Base-by-base conservation (phyloP, 2,797 vertebrate genomes). In the Micrastur ruficollis region DNA sequence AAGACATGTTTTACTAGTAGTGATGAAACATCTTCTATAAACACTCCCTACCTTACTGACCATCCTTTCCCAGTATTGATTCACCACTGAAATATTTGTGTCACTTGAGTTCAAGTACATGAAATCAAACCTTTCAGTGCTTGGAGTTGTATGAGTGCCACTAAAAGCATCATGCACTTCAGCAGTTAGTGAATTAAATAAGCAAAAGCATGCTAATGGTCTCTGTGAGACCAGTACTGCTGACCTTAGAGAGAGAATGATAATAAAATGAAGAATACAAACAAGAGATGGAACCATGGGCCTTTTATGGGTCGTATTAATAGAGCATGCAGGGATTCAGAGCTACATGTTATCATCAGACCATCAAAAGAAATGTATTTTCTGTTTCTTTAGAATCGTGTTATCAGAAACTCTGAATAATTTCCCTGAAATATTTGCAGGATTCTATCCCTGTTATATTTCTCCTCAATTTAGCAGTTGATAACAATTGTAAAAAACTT, bases 11-110 rank as follows among this genome's bases (percentile, higher is more conserved):
- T 98, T 98, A 98, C 96, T 98, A 98, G 96, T 93, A 95, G 97
- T 98, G 98, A 98, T 98, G 98, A 98, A 98, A 98, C 97, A 93
- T 96, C 98, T 98, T 98, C 95, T 98, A 90, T 98, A 98, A 98
- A 98, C 98, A 98, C 97, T 98, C 98, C 97, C 98, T 97, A 97
- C 98, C 96, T 98, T 97, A 96, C 93, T 92, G 76, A 93, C 94
- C 93, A 58, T 95, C 95, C 83, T 89, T 97, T 97, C 96, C 97
- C 97, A 97, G 96, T 96, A 95, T 98, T 98, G 98, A 98, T 97
- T 98, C 98, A 98, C 93, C 93, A 94, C 97, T 96, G 96, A 98
- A 98, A 97, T 98, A 98, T 98, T 98, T 97, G 97, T 98, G 98
- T 98, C 98, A 96, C 97, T 94, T 84, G 95, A 98, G 98, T 98